These are phyloP conservation scores for Phyllotreta cruciferae DNA, from an alignment of 2,888 invertebrate genomes.

Conservation along the genomic window DNA sequence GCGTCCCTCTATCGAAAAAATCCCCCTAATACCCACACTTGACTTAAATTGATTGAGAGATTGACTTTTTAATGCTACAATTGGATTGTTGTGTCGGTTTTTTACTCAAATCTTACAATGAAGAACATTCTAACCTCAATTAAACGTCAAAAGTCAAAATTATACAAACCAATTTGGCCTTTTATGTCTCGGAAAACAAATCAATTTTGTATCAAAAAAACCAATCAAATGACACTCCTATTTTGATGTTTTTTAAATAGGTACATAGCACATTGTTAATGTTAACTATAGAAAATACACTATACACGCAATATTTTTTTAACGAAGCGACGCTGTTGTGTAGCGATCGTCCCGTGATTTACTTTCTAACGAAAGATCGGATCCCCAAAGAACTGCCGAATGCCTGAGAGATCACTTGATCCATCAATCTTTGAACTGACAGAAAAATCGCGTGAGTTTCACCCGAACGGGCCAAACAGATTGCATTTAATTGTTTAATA, in stretches of 20 bases:
- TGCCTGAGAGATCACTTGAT: conserved; percentile 46
- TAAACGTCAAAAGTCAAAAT: no score
- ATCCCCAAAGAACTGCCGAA: conserved; percentile 37
- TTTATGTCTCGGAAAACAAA: no score
- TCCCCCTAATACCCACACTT: conserved; percentile 12
- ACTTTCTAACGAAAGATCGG: conserved; percentile 39
- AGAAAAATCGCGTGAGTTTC: conserved; percentile 57
- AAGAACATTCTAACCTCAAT: no score
- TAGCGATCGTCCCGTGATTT: conserved; percentile 41
- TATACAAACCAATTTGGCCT: no score
- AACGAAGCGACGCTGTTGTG: conserved; percentile 24
- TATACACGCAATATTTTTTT: background rate
- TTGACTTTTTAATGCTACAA: no score
- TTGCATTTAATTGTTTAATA: conserved; percentile 60
- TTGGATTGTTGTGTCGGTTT: no score
- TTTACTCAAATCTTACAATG: no score
- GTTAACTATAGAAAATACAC: background rate
- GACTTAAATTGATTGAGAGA: no score
- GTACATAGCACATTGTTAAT: no score
- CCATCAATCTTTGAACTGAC: conserved; percentile 56
- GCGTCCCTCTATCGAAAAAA: conserved; percentile 7
- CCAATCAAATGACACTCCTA: no score
- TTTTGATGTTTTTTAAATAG: no score
- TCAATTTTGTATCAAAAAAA: no score
- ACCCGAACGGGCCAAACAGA: conserved; percentile 53